Evolutionary conservation across 2,888 invertebrate species (phyloP).

Genomic region (Aleiodes leptofemur): DNA sequence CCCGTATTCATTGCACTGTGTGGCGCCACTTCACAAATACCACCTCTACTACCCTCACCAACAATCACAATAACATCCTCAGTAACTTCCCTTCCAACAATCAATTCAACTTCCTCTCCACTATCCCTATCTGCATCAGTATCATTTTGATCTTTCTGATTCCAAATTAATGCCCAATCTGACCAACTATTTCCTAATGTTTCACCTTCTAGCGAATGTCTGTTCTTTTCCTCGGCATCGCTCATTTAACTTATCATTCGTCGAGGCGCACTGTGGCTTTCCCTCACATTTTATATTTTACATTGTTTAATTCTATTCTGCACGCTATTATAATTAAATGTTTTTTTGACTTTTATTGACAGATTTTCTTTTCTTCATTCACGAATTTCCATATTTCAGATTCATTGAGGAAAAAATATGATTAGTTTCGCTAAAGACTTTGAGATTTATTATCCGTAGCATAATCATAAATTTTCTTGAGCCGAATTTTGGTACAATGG

Average conservation of each 20-base stretch:
- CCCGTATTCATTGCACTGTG: constrained; percentile 71
- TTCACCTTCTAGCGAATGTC: constrained; percentile 66
- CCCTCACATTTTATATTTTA: not conserved
- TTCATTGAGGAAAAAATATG: too few species aligned
- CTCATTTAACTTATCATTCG: constrained; percentile 68
- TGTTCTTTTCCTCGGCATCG: constrained; percentile 69
- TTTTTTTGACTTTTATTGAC: not conserved
- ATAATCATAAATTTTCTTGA: too few species aligned
- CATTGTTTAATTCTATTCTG: not conserved
- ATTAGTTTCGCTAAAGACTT: too few species aligned
- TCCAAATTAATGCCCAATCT: constrained; percentile 47
- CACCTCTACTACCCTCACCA: constrained; percentile 47
- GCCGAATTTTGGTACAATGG: too few species aligned
- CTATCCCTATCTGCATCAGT: constrained; percentile 56
- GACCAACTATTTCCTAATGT: constrained; percentile 57
- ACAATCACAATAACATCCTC: constrained; percentile 44
- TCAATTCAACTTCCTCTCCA: constrained; percentile 51
- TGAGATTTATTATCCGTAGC: too few species aligned
- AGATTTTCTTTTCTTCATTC: too few species aligned
- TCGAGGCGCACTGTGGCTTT: not conserved
- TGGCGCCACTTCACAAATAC: constrained; percentile 71
- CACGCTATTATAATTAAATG: not conserved
- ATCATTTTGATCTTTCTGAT: constrained; percentile 49
- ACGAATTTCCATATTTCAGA: too few species aligned
- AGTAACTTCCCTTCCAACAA: constrained; percentile 41